Conservation (phyloP, 1,140 invertebrate species). For the Wasmannia auropunctata region DNA sequence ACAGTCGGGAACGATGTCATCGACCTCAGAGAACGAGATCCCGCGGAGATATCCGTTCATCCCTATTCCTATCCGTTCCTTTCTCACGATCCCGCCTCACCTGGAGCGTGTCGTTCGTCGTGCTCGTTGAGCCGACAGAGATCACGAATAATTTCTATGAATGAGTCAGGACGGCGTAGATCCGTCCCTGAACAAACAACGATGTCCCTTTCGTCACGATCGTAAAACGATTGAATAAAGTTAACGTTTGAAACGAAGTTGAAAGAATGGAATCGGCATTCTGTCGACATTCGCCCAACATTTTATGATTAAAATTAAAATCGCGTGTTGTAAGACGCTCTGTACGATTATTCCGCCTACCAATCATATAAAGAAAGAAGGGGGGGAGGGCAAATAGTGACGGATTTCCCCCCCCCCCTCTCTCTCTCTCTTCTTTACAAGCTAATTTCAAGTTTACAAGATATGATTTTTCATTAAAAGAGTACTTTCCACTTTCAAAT, state of each 20-base stretch:
- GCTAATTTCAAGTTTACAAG: too few relatives aligned
- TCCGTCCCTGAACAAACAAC: neutral
- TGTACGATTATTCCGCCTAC: too few relatives aligned
- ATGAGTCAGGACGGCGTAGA: slow-evolving; percentile 35
- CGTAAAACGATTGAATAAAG: neutral
- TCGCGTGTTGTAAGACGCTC: neutral
- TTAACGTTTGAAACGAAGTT: neutral
- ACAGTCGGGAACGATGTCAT: slow-evolving; percentile 57
- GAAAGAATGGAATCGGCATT: neutral
- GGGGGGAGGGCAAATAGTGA: too few relatives aligned
- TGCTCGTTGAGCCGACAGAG: slow-evolving; percentile 67
- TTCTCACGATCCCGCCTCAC: slow-evolving; percentile 72
- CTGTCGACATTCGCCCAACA: neutral
- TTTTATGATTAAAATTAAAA: neutral
- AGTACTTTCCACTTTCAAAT: too few relatives aligned
- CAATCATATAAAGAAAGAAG: too few relatives aligned
- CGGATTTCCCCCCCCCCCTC: too few relatives aligned
- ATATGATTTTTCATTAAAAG: too few relatives aligned
- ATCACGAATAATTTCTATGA: slow-evolving; percentile 47
- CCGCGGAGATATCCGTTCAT: slow-evolving; percentile 55
- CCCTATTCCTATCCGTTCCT: slow-evolving; percentile 59
- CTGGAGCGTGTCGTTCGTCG: slow-evolving; percentile 72
- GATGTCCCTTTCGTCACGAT: neutral
- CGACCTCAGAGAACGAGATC: slow-evolving; percentile 63
- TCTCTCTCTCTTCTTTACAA: too few relatives aligned